Percentiles rank a stretch among this genome's conserved stretches.
These are phyloP conservation scores for Smutsia temminckii DNA, from an alignment of 2,797 vertebrate genomes.

Conservation along the genomic window DNA sequence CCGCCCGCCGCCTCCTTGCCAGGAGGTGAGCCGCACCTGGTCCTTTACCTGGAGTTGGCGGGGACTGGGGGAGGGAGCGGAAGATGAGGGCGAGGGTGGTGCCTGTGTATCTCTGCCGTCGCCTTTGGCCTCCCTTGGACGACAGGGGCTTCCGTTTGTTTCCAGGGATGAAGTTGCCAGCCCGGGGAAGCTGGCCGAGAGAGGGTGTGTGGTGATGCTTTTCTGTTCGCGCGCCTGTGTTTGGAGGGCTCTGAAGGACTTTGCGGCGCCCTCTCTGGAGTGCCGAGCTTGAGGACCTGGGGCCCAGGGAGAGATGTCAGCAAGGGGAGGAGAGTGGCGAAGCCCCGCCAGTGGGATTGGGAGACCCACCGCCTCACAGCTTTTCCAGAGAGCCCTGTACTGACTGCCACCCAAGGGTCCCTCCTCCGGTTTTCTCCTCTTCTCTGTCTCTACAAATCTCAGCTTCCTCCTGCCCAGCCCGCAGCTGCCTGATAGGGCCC, in stretches of 20 bases:
- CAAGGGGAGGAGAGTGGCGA: constrained; percentile 44
- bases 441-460: background rate
- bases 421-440: background rate
- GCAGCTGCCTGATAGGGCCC: constrained; percentile 17
- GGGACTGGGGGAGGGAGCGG: background rate
- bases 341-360: constrained; percentile 14
- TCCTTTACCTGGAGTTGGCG: constrained; percentile 48
- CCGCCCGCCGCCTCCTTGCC: constrained; percentile 72
- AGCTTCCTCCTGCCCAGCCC: background rate
- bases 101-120: background rate
- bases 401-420: background rate
- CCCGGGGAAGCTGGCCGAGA: background rate
- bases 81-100: background rate
- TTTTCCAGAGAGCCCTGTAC: background rate
- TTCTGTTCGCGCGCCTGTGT: background rate
- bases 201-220: constrained; percentile 47
- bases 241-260: constrained; percentile 63
- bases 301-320: constrained; percentile 30
- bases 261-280: constrained; percentile 38
- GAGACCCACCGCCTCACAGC: background rate
- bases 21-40: constrained; percentile 79
- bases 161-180: constrained; percentile 60
- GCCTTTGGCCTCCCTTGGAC: background rate
- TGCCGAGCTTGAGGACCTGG: background rate
- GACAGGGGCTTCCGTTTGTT: background rate